Evolutionary conservation across 2,113 vertebrate genomes (phyloP), one percentile per base, ranked within the genome.

Genomic region (Ailurus styani): DNA sequence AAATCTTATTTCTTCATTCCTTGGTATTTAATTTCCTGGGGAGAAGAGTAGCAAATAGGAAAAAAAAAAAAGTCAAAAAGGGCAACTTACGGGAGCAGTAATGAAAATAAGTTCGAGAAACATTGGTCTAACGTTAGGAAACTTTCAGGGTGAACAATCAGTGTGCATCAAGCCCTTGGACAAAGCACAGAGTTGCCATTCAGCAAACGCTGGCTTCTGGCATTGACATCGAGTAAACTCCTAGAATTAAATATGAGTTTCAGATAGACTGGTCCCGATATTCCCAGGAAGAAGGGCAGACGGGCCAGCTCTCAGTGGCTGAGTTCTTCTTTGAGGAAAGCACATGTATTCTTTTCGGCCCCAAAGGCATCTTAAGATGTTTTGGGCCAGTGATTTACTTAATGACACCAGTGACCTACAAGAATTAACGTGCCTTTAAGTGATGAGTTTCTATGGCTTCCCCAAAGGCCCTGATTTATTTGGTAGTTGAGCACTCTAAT

Each of bases 351-450:
- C 20, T 52, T 96, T 95, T 34, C 92, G 75, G 47, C 7, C 50
- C 62, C 87, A 89, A 96, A 95, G 90, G 6, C 40, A 79, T 52
- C 54, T 85, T 70, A 87, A 88, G 62, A 93, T 93, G 60, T 94
- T 91, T 95, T 18, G 50, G 50, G 68, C 34, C 73, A 90, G 52
- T 97, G 77, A 73, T 87, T 93, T 89, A 86, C 37, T 87, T 94
- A 93, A 93, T 42, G 66, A 83, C n/a, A 78, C n/a, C 37, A 87
- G 66, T 84, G 72, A 95, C 89, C 90, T 93, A 79, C 84, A 95
- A 96, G 92, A 96, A 90, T 82, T 90, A 96, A 88, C 78, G 81
- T 96, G 42, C 87, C 55, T 96, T 95, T 96, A 94, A 96, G 52
- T 73, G 64, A 93, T 87, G 81, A 96, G 21, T n/a, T 97, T 87